These are phyloP conservation scores for Vespertilio murinus DNA, from an alignment of 2,797 vertebrate species.

Conservation along the genomic window DNA sequence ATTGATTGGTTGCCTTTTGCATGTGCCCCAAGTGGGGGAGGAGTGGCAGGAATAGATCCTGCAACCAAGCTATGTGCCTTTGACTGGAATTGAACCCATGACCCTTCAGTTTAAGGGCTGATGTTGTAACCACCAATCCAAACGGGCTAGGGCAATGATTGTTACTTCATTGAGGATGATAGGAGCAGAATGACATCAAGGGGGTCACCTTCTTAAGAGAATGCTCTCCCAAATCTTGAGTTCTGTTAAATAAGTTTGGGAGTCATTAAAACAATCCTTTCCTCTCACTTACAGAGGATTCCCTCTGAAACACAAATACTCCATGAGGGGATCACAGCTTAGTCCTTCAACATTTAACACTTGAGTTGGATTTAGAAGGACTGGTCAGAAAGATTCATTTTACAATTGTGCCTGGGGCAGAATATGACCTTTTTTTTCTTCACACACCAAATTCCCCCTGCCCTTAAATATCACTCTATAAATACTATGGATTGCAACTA, in stretches of 20 bases:
- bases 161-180: neutral
- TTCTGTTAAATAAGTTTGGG: neutral
- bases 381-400: neutral
- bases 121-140: too few relatives aligned
- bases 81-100: too few relatives aligned
- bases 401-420: neutral
- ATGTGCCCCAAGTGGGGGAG: too few relatives aligned
- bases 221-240: neutral
- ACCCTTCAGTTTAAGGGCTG: too few relatives aligned
- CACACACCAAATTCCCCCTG: neutral
- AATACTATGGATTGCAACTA: neutral
- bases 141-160: neutral
- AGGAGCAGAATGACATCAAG: neutral
- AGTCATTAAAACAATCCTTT: constrained; percentile 47
- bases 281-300: constrained; percentile 32
- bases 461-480: neutral
- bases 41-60: too few relatives aligned
- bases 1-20: too few relatives aligned
- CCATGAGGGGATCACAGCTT: constrained; percentile 13
- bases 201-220: neutral
- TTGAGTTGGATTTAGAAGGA: constrained; percentile 39
- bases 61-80: too few relatives aligned
- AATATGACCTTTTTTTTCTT: constrained; percentile 37
- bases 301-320: constrained; percentile 31
- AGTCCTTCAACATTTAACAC: constrained; percentile 47